phyloP scores from a whole-genome alignment of 2,113 vertebrate genomes.

The Eretmochelys imbricata region DNA sequence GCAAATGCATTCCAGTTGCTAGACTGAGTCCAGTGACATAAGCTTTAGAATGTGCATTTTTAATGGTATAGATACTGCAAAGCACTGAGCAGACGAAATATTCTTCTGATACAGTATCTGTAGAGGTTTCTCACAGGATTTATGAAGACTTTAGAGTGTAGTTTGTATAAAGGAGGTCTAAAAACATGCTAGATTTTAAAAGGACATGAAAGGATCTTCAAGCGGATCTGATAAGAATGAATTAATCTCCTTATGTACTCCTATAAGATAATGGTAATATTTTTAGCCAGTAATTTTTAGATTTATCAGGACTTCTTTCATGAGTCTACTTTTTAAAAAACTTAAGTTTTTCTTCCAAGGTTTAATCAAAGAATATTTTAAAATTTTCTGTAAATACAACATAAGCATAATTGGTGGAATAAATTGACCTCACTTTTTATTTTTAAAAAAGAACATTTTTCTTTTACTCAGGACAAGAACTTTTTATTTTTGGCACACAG shows the following conservation, averaged over 20 bases:
- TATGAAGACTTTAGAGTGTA: neutral
- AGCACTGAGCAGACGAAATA: neutral
- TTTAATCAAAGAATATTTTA: neutral
- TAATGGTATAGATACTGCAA: neutral
- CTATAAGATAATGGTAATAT: neutral
- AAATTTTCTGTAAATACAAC: neutral
- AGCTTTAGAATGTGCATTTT: neutral
- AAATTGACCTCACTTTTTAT: neutral
- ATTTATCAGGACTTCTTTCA: slow-evolving; percentile 9
- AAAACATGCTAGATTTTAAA: neutral
- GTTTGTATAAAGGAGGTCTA: neutral
- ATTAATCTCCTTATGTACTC: neutral
- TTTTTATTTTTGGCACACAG: slow-evolving; percentile 40
- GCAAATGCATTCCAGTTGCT: neutral
- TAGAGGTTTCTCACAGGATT: neutral
- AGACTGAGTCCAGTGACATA: neutral
- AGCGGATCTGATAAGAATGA: neutral
- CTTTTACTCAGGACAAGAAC: slow-evolving; percentile 26
- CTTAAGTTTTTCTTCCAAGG: neutral
- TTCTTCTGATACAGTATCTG: neutral
- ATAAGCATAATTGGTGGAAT: neutral
- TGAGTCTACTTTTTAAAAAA: neutral
- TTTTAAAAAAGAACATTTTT: slow-evolving; percentile 7
- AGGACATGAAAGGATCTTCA: neutral
- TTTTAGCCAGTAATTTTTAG: slow-evolving; percentile 4